Evolutionary conservation across 2,113 vertebrate species (phyloP), one percentile per base, ranked within the genome.

Genomic region (Erpornis zantholeuca): DNA sequence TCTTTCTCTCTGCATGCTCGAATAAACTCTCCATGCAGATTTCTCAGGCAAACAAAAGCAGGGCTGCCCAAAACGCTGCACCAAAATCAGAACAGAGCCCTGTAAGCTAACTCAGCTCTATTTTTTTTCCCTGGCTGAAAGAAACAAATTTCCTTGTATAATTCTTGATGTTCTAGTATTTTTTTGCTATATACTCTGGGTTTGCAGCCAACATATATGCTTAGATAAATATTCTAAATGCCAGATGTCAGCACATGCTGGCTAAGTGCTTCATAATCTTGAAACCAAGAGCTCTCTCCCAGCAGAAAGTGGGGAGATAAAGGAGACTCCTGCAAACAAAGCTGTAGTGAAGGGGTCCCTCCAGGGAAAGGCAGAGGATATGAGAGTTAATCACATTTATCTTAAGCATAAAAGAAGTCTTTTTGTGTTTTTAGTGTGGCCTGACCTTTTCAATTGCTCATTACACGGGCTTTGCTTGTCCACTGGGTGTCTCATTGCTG

Each of bases 181-280:
- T 36, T 52, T 95, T 84, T 92, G 31, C 76, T 7, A 2, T 93
- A 63, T 68, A 57, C 72, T 63, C 68, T 44, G 42, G 68, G 31
- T 93, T 66, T 69, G n/a, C 42, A 82, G 92, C 94, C 95, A 96
- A 78, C 35, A 42, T 56, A 47, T 13, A 78, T 78, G 45, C 29
- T 86, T 44, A 83, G 24, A 93, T 94, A 96, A 94, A 96, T 95
- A 96, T 36, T 81, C 44, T 45, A 68, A 83, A 92, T 94, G 86
- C 88, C 92, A 94, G 86, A 93, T 95, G 82, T 93, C 92, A 95
- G 86, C 91, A 93, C 76, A 86, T 88, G 96, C 88, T 96, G 94
- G 68, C 27, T 75, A 64, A 94, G 59, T 63, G 75, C 91, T 92
- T 52, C 84, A 90, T 25, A 72, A 49, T 49, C 88, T 21, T 13